Percentiles rank a stretch among this genome's conserved stretches.
These are phyloP conservation scores for Teleogryllus occipitalis DNA, from an alignment of 1,140 invertebrate genomes.

Conservation along the genomic window DNA sequence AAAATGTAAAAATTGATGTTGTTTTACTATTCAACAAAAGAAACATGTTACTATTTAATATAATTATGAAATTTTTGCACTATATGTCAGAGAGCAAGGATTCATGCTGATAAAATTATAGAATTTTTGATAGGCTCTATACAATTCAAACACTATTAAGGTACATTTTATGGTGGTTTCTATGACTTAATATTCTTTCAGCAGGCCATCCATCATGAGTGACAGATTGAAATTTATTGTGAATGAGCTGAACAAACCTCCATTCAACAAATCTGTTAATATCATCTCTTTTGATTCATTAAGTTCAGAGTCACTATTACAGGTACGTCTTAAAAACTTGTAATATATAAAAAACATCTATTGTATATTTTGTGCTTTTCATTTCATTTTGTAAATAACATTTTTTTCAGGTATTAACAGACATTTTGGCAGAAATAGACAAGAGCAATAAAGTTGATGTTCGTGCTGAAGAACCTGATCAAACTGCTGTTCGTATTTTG, in stretches of 20 bases:
- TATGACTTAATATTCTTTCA: no score
- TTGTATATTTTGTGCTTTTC: background rate
- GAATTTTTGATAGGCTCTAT: no score
- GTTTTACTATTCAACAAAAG: no score
- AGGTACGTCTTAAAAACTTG: constrained; percentile 41
- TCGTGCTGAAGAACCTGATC: constrained; percentile 50
- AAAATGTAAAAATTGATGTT: no score
- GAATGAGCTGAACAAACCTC: constrained; percentile 61
- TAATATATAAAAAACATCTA: background rate
- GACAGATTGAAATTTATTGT: constrained; percentile 75
- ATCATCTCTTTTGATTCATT: constrained; percentile 79
- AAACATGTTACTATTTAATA: no score
- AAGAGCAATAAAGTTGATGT: constrained; percentile 50
- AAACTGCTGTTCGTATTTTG: constrained; percentile 53
- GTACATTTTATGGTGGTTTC: no score
- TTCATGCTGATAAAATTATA: no score
- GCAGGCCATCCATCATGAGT: constrained; percentile 33
- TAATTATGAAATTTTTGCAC: no score
- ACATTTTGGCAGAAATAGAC: constrained; percentile 59
- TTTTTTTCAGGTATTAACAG: constrained; percentile 46
- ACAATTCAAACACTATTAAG: no score
- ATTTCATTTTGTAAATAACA: constrained; percentile 14
- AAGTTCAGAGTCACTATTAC: constrained; percentile 61
- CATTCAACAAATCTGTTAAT: constrained; percentile 69
- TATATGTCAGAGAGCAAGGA: no score